These are phyloP conservation scores for Patella depressa DNA, from an alignment of 2,888 invertebrate genomes.

Conservation along the genomic window DNA sequence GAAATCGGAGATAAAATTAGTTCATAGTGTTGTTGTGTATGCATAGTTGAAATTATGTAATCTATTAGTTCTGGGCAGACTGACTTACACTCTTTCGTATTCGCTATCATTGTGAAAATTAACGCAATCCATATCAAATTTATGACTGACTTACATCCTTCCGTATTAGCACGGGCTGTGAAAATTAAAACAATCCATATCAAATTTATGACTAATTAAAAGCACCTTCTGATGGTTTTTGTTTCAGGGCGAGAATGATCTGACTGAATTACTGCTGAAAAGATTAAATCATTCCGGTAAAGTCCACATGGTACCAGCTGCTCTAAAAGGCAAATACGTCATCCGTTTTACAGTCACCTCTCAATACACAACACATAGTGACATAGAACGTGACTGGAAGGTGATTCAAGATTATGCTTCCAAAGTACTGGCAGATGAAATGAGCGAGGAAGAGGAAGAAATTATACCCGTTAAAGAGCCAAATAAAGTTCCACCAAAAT, in stretches of 20 bases:
- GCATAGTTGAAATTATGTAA: too few species aligned
- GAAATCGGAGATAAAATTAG: too few species aligned
- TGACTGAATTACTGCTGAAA: slow-evolving; percentile 89
- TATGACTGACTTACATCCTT: too few species aligned
- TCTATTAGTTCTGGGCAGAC: too few species aligned
- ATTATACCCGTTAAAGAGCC: neutral
- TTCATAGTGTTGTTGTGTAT: too few species aligned
- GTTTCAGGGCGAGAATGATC: slow-evolving; percentile 80
- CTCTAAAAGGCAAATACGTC: slow-evolving; percentile 85
- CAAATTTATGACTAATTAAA: too few species aligned
- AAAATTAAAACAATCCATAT: too few species aligned
- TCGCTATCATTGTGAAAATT: too few species aligned
- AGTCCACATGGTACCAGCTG: slow-evolving; percentile 94
- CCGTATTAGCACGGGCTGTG: too few species aligned
- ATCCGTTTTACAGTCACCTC: slow-evolving; percentile 96
- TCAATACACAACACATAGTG: slow-evolving; percentile 78
- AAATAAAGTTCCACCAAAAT: slow-evolving; percentile 4
- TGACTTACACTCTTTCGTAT: too few species aligned
- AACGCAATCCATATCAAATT: too few species aligned
- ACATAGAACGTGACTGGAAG: slow-evolving; percentile 84
- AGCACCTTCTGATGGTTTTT: slow-evolving; percentile 6
- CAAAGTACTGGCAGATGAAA: slow-evolving; percentile 56
- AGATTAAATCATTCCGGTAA: slow-evolving; percentile 88
- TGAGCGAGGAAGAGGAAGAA: slow-evolving; percentile 31
- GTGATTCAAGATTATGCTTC: slow-evolving; percentile 71